A percentile compares a stretch with the other conserved stretches of the same genome.
Conservation (phyloP, 2,888 invertebrate genomes). For the Neoascia interrupta region DNA sequence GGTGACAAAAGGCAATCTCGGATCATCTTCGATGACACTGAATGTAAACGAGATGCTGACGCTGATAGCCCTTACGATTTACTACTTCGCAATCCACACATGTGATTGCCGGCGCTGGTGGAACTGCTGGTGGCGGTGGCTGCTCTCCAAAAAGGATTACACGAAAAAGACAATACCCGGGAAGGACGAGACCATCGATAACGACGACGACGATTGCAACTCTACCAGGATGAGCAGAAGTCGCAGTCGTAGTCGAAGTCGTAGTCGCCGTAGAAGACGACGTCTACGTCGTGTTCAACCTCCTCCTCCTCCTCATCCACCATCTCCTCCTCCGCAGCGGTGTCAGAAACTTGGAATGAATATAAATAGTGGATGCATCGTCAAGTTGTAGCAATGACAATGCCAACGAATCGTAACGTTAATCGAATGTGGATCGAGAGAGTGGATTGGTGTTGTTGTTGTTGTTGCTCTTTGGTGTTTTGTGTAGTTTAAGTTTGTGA, state of each 20-base stretch:
- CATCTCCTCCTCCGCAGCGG: constrained; percentile 29
- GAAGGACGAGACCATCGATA: too few species aligned
- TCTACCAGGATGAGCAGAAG: constrained; percentile 26
- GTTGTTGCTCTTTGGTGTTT: constrained; percentile 27
- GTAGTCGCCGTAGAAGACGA: constrained; percentile 5
- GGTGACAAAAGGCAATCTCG: constrained; percentile 84
- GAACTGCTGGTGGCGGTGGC: constrained; percentile 38
- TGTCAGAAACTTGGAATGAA: constrained; percentile 60
- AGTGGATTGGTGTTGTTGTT: constrained; percentile 2
- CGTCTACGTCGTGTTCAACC: constrained; percentile 21
- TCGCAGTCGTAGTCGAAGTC: constrained; percentile 14
- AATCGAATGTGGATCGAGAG: constrained; percentile 64
- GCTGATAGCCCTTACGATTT: constrained; percentile 74
- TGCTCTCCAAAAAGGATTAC: constrained; percentile 29
- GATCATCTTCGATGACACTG: constrained; percentile 79
- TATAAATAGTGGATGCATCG: constrained; percentile 66
- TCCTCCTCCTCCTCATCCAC: constrained; percentile 6
- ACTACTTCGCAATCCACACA: constrained; percentile 64
- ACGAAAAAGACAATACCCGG: too few species aligned
- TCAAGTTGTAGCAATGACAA: constrained; percentile 69
- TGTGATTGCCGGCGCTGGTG: constrained; percentile 46
- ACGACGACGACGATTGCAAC: not conserved
- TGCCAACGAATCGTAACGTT: constrained; percentile 61
- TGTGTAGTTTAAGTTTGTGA: constrained; percentile 58
- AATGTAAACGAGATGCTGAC: constrained; percentile 75